phyloP scores from a whole-genome alignment of 2,113 vertebrate genomes.

The Anguilla japonica region DNA sequence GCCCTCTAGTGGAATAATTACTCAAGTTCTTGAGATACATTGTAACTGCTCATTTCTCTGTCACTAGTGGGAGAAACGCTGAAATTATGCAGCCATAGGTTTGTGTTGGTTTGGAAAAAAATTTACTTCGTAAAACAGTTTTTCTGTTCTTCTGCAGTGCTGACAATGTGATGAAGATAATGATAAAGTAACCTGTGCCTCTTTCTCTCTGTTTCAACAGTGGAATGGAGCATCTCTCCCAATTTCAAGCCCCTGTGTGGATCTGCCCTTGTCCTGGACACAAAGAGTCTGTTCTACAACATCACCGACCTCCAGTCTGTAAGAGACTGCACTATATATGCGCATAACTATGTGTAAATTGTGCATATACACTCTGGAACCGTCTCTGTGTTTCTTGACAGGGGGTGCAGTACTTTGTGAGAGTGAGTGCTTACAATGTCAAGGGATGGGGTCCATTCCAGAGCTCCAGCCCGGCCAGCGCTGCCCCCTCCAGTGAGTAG shows the following conservation, averaged over 20 bases:
- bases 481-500: slow-evolving; percentile 74
- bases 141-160: background rate
- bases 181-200: slow-evolving; percentile 28
- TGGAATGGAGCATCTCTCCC: slow-evolving; percentile 69
- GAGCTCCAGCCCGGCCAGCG: slow-evolving; percentile 61
- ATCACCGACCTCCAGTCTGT: slow-evolving; percentile 64
- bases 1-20: no score
- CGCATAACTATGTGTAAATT: slow-evolving; percentile 13
- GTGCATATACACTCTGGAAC: slow-evolving; percentile 1
- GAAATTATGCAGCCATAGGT: background rate
- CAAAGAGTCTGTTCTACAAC: slow-evolving; percentile 56
- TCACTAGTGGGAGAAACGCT: no score
- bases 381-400: slow-evolving; percentile 44
- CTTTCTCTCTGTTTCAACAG: slow-evolving; percentile 54
- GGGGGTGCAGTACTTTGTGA: slow-evolving; percentile 70
- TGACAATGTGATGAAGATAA: background rate
- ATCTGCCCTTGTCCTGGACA: slow-evolving; percentile 61
- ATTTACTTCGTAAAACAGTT: background rate
- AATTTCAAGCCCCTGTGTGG: slow-evolving; percentile 62
- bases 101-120: background rate
- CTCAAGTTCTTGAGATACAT: no score
- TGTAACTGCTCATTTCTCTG: no score
- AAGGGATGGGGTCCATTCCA: slow-evolving; percentile 72
- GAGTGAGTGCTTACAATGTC: slow-evolving; percentile 69
- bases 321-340: slow-evolving; percentile 33